These are phyloP conservation scores for Colletes latitarsis DNA, from an alignment of 1,140 invertebrate species.

Conservation along the genomic window DNA sequence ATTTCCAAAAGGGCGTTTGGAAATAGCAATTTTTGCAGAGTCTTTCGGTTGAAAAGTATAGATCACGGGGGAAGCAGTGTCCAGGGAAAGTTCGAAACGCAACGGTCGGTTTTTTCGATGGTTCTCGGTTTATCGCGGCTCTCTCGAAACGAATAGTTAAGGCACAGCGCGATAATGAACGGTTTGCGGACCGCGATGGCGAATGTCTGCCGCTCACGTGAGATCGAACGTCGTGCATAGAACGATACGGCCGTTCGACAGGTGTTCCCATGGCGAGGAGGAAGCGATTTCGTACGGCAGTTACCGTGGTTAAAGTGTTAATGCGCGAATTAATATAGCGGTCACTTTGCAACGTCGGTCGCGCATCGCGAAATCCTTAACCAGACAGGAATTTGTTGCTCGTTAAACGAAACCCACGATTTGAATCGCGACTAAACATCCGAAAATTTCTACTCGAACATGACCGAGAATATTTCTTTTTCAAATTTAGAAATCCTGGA, in stretches of 20 bases:
- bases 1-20: too few relatives aligned
- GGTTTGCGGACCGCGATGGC: constrained; percentile 31
- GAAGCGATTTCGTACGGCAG: constrained; percentile 64
- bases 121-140: neutral
- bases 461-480: too few relatives aligned
- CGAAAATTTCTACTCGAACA: too few relatives aligned
- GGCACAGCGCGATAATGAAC: constrained; percentile 43
- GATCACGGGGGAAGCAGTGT: too few relatives aligned
- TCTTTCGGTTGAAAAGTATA: too few relatives aligned
- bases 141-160: constrained; percentile 5
- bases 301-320: constrained; percentile 60
- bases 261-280: constrained; percentile 58
- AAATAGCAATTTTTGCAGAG: too few relatives aligned
- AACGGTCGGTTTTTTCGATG: neutral
- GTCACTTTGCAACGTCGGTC: constrained; percentile 44
- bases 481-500: too few relatives aligned
- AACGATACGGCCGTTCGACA: constrained; percentile 54
- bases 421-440: too few relatives aligned
- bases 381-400: too few relatives aligned
- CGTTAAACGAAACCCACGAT: too few relatives aligned
- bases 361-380: constrained; percentile 40
- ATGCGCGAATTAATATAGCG: constrained; percentile 67
- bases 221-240: constrained; percentile 51
- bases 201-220: constrained; percentile 49
- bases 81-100: neutral